phyloP scores from a whole-genome alignment of 2,888 invertebrate species.

The Meta bourneti region DNA sequence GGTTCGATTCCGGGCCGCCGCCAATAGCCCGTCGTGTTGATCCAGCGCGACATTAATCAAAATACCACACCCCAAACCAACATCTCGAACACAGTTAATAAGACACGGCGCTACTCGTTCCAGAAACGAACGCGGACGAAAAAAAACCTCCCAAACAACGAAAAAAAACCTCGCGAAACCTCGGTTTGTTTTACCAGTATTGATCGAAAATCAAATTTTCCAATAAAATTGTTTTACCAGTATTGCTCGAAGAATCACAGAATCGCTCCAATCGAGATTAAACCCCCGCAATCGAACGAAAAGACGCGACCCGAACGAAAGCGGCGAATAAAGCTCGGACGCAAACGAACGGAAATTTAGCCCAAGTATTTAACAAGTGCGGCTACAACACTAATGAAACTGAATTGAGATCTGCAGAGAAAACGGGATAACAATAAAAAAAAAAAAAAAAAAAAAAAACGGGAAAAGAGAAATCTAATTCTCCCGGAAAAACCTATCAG shows the following conservation, averaged over 20 bases:
- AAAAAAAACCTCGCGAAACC: background rate
- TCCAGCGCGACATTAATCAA: too few species aligned
- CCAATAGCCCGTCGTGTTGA: too few species aligned
- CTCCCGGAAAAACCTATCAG: constrained; percentile 31
- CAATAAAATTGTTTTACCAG: too few species aligned
- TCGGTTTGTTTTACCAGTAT: too few species aligned
- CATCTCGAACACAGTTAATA: too few species aligned
- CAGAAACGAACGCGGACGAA: background rate
- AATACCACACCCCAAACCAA: too few species aligned
- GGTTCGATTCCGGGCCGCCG: too few species aligned
- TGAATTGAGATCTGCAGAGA: constrained; percentile 27
- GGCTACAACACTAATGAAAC: constrained; percentile 41
- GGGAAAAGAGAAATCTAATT: constrained; percentile 47
- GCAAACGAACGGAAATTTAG: too few species aligned
- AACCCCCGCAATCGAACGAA: background rate
- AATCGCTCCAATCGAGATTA: background rate
- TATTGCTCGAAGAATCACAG: background rate
- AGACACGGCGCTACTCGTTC: too few species aligned
- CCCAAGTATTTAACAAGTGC: constrained; percentile 1
- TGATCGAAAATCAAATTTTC: too few species aligned
- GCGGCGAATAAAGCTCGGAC: too few species aligned
- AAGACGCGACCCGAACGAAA: background rate
- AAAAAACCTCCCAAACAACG: background rate
- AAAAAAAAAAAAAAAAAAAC: constrained; percentile 11
- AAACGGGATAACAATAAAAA: background rate